Evolutionary conservation across 2,888 invertebrate species (phyloP), one percentile per base, ranked within the genome.

Genomic region (Eupithecia dodoneata): DNA sequence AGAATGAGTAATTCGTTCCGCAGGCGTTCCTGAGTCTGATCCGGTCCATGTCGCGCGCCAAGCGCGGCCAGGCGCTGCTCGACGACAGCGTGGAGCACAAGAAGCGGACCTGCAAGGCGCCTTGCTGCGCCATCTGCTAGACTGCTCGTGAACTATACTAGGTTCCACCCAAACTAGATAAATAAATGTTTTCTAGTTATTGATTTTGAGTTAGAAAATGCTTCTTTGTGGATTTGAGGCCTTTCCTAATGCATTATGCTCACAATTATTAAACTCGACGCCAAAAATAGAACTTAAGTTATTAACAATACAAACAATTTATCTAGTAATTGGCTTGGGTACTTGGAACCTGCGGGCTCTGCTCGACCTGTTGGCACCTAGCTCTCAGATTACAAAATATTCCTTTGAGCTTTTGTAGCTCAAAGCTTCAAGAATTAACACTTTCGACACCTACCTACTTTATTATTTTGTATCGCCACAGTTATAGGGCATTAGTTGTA

Each of bases 11-110:
- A 4, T 7, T 65, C 55, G 10, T 30, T 59, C 73, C 80, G 41
- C 92, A 94, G 94, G 92, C 92, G 72, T 94, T 94, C 91, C 87
- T 94, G 88, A 86, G 87, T 75, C 88, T 94, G 83, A 91, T 91
- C 84, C 90, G 92, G 52, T 87, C 91, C 80, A 90, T 93, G 90
- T 93, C 94, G 76, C 88, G 88, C 72, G 87, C 85, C 83, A 94
- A 94, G 90, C 84, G 55, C 2, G 55, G 55, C 9, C 55, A 9
- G 55, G 55, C 55, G 84, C 13, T 83, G 9, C 83, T 81, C 12
- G 85, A 82, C 10, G 85, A 81, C 4, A 79, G 82, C 73, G 80
- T 79, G 44, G 85, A 85, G 6, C 81, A 80, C 69, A 80, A 83
- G 76, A 81, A 82, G 77, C 81, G 82, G 73, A 79, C 79, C 73